Percentiles rank a stretch among this genome's conserved stretches.
Evolutionary conservation across 2,888 invertebrate genomes (phyloP).

Genomic region (Morpho deidamia): DNA sequence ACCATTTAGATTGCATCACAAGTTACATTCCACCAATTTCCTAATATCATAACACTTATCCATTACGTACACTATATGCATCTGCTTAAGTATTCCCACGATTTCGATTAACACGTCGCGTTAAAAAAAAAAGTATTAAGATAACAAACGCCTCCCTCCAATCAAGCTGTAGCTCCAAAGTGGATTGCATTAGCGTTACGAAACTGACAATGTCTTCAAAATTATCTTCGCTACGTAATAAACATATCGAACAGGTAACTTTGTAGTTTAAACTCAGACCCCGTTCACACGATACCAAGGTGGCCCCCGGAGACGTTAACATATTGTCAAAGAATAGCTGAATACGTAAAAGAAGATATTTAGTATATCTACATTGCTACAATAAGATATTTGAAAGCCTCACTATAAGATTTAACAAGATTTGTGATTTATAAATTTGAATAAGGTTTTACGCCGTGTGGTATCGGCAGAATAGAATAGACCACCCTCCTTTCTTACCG

Average conservation of each 20-base stretch:
- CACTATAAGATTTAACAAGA: too few species aligned
- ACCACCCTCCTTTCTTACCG: too few species aligned
- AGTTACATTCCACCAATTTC: too few species aligned
- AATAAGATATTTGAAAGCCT: too few species aligned
- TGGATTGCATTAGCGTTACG: slow-evolving; percentile 32
- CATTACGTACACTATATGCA: slow-evolving; percentile 2
- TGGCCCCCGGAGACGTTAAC: too few species aligned
- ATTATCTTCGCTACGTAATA: slow-evolving; percentile 31
- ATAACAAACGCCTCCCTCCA: slow-evolving; percentile 2
- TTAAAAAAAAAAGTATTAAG: slow-evolving; percentile 8
- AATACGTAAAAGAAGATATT: too few species aligned
- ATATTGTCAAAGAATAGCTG: too few species aligned
- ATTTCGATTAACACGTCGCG: slow-evolving; percentile 12
- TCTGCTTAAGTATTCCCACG: slow-evolving; percentile 12
- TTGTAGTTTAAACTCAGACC: slow-evolving; percentile 25
- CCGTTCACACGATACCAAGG: not conserved
- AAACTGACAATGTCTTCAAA: slow-evolving; percentile 47
- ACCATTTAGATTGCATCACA: too few species aligned
- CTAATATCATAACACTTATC: not conserved
- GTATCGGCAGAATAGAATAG: too few species aligned
- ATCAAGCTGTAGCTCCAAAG: not conserved
- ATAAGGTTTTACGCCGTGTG: too few species aligned
- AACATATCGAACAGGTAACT: slow-evolving; percentile 34
- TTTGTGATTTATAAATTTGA: too few species aligned
- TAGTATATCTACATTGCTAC: too few species aligned